Evolutionary conservation across 2,113 vertebrate species (phyloP).

Genomic region (Tragelaphus strepsiceros): DNA sequence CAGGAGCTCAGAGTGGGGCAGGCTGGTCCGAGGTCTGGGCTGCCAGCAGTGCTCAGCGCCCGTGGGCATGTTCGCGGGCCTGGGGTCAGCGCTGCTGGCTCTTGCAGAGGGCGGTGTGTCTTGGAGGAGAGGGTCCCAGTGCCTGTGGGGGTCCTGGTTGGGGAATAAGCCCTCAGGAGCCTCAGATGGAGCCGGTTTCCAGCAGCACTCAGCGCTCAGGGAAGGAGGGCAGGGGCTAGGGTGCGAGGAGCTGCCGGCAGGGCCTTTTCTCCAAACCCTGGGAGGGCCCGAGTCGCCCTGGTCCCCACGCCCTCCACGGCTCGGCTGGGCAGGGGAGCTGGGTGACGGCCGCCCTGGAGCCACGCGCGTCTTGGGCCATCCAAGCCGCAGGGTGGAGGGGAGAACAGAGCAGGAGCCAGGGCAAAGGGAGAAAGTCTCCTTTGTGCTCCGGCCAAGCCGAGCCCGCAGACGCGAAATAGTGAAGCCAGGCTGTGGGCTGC

Average conservation of each 20-base stretch:
- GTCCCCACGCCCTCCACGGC: fast-evolving
- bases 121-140: too few relatives aligned
- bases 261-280: background rate
- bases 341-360: fast-evolving
- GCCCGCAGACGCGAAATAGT: background rate
- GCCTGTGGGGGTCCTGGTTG: background rate
- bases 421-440: background rate
- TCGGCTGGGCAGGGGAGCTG: background rate
- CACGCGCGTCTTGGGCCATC: fast-evolving
- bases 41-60: background rate
- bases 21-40: background rate
- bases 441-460: background rate
- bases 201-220: fast-evolving
- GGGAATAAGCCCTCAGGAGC: background rate
- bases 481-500: background rate
- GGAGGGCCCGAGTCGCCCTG: fast-evolving
- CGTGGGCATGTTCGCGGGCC: fast-evolving
- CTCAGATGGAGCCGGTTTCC: background rate
- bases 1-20: fast-evolving
- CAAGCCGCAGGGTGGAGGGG: slow-evolving; percentile 46
- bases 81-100: background rate
- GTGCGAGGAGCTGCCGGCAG: background rate
- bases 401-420: background rate
- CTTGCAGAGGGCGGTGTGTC: background rate
- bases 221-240: fast-evolving